Evolutionary conservation across 2,113 vertebrate genomes (phyloP).

Genomic region (Syrmaticus mikado): DNA sequence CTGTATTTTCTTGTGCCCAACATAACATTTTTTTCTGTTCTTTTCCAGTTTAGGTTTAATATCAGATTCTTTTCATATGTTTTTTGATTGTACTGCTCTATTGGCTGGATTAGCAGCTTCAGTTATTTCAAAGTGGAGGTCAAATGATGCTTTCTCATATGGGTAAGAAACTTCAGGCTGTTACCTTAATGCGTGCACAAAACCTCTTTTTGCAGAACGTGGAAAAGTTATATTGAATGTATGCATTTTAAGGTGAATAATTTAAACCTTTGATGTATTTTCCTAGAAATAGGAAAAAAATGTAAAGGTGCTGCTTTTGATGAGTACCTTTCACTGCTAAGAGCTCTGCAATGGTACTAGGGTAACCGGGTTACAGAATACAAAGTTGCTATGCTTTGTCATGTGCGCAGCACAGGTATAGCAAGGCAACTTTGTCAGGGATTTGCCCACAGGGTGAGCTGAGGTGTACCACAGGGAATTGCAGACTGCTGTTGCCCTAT

Average conservation of each 20-base stretch:
- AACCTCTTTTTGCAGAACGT: background rate
- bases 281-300: background rate
- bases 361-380: background rate
- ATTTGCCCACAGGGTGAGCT: background rate
- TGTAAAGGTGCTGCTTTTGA: background rate
- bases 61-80: conserved; percentile 99
- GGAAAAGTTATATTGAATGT: background rate
- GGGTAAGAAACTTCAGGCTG: conserved; percentile 83
- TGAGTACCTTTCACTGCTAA: background rate
- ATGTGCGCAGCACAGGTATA: accelerated
- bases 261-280: background rate
- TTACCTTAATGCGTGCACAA: background rate
- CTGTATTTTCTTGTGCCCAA: background rate
- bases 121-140: conserved; percentile 97
- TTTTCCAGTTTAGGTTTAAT: conserved; percentile 94
- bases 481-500: background rate
- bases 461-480: accelerated
- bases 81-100: conserved; percentile 98
- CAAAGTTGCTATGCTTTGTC: background rate
- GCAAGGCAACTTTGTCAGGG: background rate
- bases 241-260: background rate
- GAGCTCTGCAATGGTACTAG: background rate
- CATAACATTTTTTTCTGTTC: conserved; percentile 47
- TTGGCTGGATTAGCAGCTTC: conserved; percentile 96
- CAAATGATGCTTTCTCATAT: conserved; percentile 97